These are phyloP conservation scores for Alloscopus bannaensis DNA, from an alignment of 2,888 invertebrate species.

Conservation along the genomic window DNA sequence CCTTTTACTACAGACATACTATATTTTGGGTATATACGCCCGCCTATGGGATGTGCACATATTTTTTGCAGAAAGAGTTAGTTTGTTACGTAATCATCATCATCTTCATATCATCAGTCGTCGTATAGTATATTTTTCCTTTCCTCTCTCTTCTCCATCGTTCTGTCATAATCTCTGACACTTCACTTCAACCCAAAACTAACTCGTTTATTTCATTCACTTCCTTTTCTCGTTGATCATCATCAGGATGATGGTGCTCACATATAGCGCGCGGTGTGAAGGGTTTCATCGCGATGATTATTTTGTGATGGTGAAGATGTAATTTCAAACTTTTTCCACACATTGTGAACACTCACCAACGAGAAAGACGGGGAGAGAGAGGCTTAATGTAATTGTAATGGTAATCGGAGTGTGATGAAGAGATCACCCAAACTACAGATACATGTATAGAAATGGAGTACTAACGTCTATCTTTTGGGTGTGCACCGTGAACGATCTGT, in stretches of 20 bases:
- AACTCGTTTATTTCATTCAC: slow-evolving; percentile 38
- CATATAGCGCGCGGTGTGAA: neutral
- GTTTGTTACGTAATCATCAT: slow-evolving; percentile 46
- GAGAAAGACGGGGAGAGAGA: slow-evolving; percentile 20
- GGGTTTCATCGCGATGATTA: too few species aligned
- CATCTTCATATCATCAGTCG: too few species aligned
- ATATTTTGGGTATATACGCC: neutral
- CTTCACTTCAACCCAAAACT: slow-evolving; percentile 34
- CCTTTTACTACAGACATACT: neutral
- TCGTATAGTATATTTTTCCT: too few species aligned
- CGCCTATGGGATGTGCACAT: neutral
- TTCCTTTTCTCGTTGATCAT: slow-evolving; percentile 63
- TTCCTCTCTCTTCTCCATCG: too few species aligned
- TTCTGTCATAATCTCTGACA: slow-evolving; percentile 63
- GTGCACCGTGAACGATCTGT: neutral
- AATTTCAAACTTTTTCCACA: slow-evolving; percentile 50
- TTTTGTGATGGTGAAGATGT: slow-evolving; percentile 24
- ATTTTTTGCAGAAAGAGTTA: slow-evolving; percentile 16
- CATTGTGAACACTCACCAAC: slow-evolving; percentile 36
- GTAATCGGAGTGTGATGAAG: slow-evolving; percentile 3
- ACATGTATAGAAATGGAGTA: too few species aligned
- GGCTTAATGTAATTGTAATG: slow-evolving; percentile 9
- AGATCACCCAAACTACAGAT: too few species aligned
- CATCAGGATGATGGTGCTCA: slow-evolving; percentile 33
- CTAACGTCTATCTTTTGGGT: neutral